phyloP scores from a whole-genome alignment of 2,888 invertebrate species.

The Dichetophora obliterata region DNA sequence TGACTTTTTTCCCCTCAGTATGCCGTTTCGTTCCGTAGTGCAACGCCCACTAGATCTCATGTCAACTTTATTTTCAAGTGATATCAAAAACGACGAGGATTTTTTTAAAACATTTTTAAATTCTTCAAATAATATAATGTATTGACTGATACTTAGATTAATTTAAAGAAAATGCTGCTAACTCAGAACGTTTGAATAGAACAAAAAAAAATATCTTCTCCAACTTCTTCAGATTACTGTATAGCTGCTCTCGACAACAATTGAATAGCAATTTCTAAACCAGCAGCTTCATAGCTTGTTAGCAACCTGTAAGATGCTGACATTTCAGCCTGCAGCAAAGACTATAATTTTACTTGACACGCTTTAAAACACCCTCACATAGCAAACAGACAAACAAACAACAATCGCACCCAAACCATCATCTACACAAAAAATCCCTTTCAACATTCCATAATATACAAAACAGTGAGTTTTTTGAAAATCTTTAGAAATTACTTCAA shows the following conservation, averaged over 20 bases:
- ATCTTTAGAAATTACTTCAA: conserved; percentile 13
- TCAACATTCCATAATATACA: background rate
- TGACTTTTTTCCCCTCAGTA: too few species aligned
- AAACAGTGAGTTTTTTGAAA: background rate
- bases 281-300: background rate
- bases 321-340: background rate
- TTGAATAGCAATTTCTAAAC: background rate
- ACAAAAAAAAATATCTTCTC: background rate
- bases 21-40: too few species aligned
- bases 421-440: background rate
- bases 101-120: too few species aligned
- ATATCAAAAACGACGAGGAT: too few species aligned
- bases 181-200: too few species aligned
- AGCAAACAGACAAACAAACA: conserved; percentile 6
- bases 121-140: too few species aligned
- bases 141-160: too few species aligned
- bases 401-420: background rate
- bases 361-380: conserved; percentile 26
- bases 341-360: conserved; percentile 18
- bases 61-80: too few species aligned
- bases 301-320: background rate
- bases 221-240: background rate
- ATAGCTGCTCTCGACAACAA: background rate
- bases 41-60: too few species aligned
- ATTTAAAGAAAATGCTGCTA: too few species aligned